Evolutionary conservation across 2,113 vertebrate species (phyloP), one percentile per base, ranked within the genome.

Genomic region (Gyps fulvus): DNA sequence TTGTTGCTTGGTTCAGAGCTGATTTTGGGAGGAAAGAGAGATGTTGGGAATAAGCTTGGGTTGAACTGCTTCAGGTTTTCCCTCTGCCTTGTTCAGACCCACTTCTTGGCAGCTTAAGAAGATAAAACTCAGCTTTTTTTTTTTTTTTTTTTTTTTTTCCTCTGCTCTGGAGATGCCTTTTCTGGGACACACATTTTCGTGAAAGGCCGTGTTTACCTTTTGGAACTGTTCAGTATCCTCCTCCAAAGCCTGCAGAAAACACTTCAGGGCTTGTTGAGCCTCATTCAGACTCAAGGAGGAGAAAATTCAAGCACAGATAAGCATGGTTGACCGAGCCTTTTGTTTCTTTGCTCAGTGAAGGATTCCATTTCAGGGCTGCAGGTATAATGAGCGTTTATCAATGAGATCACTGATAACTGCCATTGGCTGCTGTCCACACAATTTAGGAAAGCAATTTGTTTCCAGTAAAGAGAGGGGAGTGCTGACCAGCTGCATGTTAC

Each of bases 131-230:
- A 43, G 36, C 15, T 27, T 2, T n/a, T 55, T 42, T 14, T 15
- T 9, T 32, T 36, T 52, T 20, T 38, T 49, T 78, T 27, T 18
- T 23, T 31, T 17, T 54, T 54, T 7, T 0, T 0, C 2, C 15
- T 6, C 12, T 9, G 8, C 25, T 83, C 62, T 67, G 62, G n/a
- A 55, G 73, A 29, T 80, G 20, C 22, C 23, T 67, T 71, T 84
- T 66, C 34, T 50, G 69, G 52, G 38, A 21, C 38, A 34, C 1
- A 0, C 2, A 0, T 5, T 59, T 55, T 29, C 3, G 0, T 81
- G 67, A 65, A 61, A 66, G 15, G 23, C 13, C 22, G 2, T 47
- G 45, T 76, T 74, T 70, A 71, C 20, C 34, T 62, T 76, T 80
- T 1, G 5, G 21, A 67, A 23, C 21, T 69, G 45, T 17, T 72